Evolutionary conservation across 2,113 vertebrate genomes (phyloP).

Genomic region (Neodontobutis hainanensis): DNA sequence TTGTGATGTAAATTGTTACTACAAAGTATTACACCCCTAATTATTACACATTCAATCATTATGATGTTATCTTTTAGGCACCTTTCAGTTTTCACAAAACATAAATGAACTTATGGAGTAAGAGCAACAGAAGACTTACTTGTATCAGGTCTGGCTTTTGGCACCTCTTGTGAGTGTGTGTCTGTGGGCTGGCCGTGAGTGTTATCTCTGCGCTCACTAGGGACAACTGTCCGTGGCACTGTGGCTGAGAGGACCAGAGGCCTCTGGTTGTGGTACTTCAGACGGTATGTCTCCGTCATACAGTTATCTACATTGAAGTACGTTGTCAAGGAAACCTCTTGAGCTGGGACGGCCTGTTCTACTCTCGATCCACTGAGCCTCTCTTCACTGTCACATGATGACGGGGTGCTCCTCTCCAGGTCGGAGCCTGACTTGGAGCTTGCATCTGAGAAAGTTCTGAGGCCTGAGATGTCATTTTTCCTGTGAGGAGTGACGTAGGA

Average conservation of each 20-base stretch:
- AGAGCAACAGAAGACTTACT: constrained; percentile 70
- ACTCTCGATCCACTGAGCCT: constrained; percentile 50
- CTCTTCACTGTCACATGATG: constrained; percentile 68
- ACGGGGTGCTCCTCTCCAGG: constrained; percentile 72
- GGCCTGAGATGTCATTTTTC: constrained; percentile 57
- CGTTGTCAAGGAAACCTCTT: constrained; percentile 87
- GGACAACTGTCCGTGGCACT: constrained; percentile 67
- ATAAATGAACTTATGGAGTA: constrained; percentile 7
- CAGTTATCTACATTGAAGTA: constrained; percentile 97
- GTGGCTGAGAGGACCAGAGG: constrained; percentile 85
- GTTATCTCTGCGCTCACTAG: constrained; percentile 62
- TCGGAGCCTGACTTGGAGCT: constrained; percentile 76
- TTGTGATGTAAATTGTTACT: no score
- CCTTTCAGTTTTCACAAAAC: not conserved
- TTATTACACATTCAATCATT: no score
- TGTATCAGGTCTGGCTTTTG: constrained; percentile 79
- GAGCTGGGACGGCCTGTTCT: constrained; percentile 58
- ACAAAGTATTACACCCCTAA: no score
- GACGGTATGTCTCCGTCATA: constrained; percentile 97
- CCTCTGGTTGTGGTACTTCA: constrained; percentile 95
- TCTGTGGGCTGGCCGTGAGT: constrained; percentile 69
- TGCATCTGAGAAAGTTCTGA: constrained; percentile 66
- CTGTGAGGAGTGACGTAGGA: constrained; percentile 51
- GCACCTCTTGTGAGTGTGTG: constrained; percentile 73
- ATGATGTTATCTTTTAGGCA: not conserved